Conservation (phyloP, 35 echinoderm and acorn worm genomes). For the Holothuria glaberrima region DNA sequence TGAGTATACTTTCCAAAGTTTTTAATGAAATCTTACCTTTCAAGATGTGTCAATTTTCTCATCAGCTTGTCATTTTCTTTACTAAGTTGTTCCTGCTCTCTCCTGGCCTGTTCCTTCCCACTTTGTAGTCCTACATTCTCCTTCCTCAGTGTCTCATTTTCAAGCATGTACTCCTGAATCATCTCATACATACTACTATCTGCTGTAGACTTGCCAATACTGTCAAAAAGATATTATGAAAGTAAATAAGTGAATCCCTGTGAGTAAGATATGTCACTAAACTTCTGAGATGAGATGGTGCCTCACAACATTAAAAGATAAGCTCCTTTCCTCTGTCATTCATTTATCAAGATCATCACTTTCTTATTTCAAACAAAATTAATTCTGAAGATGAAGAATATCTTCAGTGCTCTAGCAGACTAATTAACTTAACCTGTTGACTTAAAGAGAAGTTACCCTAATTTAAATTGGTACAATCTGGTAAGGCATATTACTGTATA, state of each 20-base stretch:
- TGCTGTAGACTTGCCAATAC: conserved; percentile 68
- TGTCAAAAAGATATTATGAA: neutral
- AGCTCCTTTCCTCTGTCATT: neutral
- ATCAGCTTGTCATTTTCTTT: conserved; percentile 94
- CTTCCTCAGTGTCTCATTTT: conserved; percentile 92
- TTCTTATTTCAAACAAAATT: neutral
- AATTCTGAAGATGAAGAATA: too few species aligned
- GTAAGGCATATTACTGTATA: too few species aligned
- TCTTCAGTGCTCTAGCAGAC: too few species aligned
- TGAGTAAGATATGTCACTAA: too few species aligned
- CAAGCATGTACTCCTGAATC: conserved; percentile 99
- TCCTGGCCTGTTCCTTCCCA: conserved; percentile 64
- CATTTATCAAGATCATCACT: neutral
- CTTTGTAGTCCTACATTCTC: conserved; percentile 83
- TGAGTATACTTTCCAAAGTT: neutral
- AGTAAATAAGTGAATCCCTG: too few species aligned
- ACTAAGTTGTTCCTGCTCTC: conserved; percentile 84
- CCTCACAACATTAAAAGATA: too few species aligned
- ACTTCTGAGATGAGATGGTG: too few species aligned
- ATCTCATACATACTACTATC: conserved; percentile 98
- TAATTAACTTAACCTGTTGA: too few species aligned
- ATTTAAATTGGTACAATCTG: too few species aligned
- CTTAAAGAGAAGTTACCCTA: too few species aligned
- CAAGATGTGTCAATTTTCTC: conserved; percentile 82
- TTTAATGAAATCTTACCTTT: conserved; percentile 58